Conservation (phyloP, 1,140 invertebrate species). For the Drosophila serrata region DNA sequence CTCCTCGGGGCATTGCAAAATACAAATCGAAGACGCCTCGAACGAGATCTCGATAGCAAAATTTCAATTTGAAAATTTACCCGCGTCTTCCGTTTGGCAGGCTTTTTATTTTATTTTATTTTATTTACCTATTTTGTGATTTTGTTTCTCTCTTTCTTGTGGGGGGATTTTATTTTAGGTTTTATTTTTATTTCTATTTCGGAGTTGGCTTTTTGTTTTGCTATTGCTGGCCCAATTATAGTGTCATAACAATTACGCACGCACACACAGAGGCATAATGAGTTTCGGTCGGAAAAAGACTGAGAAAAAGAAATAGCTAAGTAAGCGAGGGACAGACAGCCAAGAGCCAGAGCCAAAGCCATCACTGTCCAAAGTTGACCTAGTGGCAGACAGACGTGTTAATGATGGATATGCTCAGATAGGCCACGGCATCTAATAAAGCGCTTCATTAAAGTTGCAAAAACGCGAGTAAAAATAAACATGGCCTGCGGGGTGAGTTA, state of each 20-base stretch:
- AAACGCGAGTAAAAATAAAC: slow-evolving; percentile 39
- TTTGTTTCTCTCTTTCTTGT: slow-evolving; percentile 13
- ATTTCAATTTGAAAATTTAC: slow-evolving; percentile 60
- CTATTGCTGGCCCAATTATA: slow-evolving; percentile 67
- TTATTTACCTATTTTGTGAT: neutral
- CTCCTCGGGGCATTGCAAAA: slow-evolving; percentile 29
- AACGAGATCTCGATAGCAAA: slow-evolving; percentile 38
- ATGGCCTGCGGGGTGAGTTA: slow-evolving; percentile 12
- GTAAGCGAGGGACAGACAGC: slow-evolving; percentile 19
- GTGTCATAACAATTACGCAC: slow-evolving; percentile 76
- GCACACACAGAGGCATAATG: slow-evolving; percentile 55
- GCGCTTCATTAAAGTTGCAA: slow-evolving; percentile 73
- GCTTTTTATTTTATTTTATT: slow-evolving; percentile 24
- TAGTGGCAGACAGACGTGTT: slow-evolving; percentile 75
- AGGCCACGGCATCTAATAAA: slow-evolving; percentile 57
- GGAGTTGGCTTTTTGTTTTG: slow-evolving; percentile 24
- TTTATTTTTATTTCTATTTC: slow-evolving; percentile 35
- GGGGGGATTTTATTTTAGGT: slow-evolving; percentile 5
- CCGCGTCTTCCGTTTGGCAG: slow-evolving; percentile 64
- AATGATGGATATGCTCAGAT: slow-evolving; percentile 77
- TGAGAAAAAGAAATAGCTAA: slow-evolving; percentile 31
- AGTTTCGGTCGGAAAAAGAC: slow-evolving; percentile 46
- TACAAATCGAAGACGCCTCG: slow-evolving; percentile 27
- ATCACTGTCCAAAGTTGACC: slow-evolving; percentile 56
- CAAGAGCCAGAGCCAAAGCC: slow-evolving; percentile 61